phyloP scores from a whole-genome alignment of 2,888 invertebrate genomes.

The Morpho achilles region DNA sequence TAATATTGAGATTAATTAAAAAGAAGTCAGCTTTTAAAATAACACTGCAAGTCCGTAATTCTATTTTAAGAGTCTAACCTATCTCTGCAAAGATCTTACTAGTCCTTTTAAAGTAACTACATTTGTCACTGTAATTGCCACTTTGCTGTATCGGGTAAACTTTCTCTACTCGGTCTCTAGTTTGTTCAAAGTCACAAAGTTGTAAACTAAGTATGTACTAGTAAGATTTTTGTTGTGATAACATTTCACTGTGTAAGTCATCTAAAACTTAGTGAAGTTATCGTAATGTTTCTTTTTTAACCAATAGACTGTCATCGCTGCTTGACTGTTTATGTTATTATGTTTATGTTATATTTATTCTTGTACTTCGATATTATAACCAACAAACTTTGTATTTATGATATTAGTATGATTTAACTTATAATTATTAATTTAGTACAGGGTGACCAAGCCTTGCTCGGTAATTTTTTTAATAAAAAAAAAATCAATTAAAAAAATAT shows the following conservation, averaged over 20 bases:
- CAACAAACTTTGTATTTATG: too few species aligned
- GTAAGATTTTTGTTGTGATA: not conserved
- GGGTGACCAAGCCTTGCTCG: too few species aligned
- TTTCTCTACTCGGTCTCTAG: conserved; percentile 39
- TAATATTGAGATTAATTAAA: not conserved
- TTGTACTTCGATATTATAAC: too few species aligned
- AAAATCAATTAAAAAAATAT: too few species aligned
- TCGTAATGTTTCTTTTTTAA: too few species aligned
- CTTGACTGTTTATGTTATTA: too few species aligned
- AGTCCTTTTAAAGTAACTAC: conserved; percentile 26
- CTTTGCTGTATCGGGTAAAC: conserved; percentile 44
- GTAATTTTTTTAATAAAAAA: too few species aligned
- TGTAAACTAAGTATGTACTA: conserved; percentile 1
- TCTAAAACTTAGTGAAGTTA: conserved; percentile 1
- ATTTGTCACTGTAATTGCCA: conserved; percentile 44
- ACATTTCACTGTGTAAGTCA: not conserved
- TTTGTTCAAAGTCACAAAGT: conserved; percentile 22
- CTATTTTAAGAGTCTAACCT: not conserved
- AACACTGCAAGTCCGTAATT: not conserved
- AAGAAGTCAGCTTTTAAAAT: too few species aligned
- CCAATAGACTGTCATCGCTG: too few species aligned
- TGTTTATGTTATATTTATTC: too few species aligned
- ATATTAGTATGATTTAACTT: too few species aligned
- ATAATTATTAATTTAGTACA: too few species aligned
- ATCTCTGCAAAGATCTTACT: conserved; percentile 9